phyloP scores from a whole-genome alignment of 2,113 vertebrate species.

The Strigops habroptila region DNA sequence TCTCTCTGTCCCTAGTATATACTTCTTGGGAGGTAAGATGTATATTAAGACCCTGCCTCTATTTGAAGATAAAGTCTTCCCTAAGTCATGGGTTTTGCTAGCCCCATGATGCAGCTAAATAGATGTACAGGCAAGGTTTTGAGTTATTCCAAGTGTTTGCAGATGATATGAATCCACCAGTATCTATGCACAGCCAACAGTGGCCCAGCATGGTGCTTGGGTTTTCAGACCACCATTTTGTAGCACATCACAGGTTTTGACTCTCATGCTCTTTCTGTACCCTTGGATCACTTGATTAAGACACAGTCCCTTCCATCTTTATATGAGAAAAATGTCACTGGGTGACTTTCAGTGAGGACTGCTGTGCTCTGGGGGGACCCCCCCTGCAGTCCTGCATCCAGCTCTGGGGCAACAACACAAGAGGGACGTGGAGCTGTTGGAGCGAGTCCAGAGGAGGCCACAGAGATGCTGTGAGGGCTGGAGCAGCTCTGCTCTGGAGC shows the following conservation, averaged over 20 bases:
- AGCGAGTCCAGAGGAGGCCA: no score
- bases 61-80: not conserved
- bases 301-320: not conserved
- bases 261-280: not conserved
- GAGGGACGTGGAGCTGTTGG: no score
- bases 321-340: accelerated
- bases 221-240: not conserved
- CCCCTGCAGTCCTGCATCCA: no score
- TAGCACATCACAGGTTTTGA: not conserved
- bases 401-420: no score
- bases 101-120: not conserved
- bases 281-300: not conserved
- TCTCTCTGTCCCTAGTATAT: not conserved
- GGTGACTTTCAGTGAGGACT: not conserved
- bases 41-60: not conserved
- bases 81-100: not conserved
- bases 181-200: not conserved
- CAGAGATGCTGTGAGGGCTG: no score
- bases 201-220: not conserved
- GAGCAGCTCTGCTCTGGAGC: no score
- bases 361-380: no score
- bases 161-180: not conserved
- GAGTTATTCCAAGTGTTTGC: not conserved
- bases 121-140: not conserved
- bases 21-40: not conserved